Base-by-base conservation (phyloP, 2,113 vertebrate genomes). In the Melanocharis versteri region DNA sequence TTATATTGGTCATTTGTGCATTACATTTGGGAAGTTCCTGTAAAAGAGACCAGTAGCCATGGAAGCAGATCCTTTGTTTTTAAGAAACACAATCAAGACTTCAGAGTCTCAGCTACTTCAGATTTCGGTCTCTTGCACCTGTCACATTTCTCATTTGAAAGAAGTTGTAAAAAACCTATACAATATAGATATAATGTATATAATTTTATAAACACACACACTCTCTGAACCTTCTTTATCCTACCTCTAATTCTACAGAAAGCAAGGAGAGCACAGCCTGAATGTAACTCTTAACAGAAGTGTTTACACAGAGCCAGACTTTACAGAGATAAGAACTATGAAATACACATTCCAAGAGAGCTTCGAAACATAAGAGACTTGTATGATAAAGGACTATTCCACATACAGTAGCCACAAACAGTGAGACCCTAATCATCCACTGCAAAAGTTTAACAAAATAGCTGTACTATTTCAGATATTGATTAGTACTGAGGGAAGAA, bases 181-280 rank as follows among this genome's bases (percentile, higher is more conserved):
- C 5, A 30, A 18, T 6, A 42, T 6, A 54, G 23, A 39, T 35
- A 53, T 11, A 45, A 16, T 11, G 11, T 18, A 20, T 16, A 33
- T 9, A 44, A 10, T 31, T 24, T 21, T 13, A 17, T 6, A 33
- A 39, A 37, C 1, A 13, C 17, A n/a, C 1, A 62, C 1, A 53
- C 4, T 5, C 31, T 47, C 42, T 57, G 20, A 78, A 70, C 5
- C 3, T 53, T 73, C 2, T 24, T 54, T 64, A 42, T 39, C 11
- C 7, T 53, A 62, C 17, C 15, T 60, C 30, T 45, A 73, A 16
- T 35, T 57, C 37, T 50, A 33, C 18, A 79, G 61, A 50, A 68
- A 83, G 10, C 7, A 45, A 37, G 7, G 2, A 39, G 7, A 45
- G 9, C 7, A 10, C 5, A 71, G 3, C 6, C 12, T 47, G 44